Evolutionary conservation across 2,113 vertebrate genomes (phyloP).

Genomic region (Eulemur rufifrons): DNA sequence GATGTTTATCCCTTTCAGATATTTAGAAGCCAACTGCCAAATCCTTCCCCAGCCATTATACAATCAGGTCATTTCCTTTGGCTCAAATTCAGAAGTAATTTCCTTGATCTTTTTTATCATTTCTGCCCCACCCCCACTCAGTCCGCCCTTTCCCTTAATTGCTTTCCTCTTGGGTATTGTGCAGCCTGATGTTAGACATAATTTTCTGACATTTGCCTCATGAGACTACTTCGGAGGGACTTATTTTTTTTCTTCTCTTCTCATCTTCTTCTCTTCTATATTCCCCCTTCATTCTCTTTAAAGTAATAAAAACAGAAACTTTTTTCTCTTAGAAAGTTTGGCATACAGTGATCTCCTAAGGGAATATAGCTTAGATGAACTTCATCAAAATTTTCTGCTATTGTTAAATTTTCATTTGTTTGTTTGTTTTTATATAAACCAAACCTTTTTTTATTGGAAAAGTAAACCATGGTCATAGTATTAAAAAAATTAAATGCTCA

Average conservation of each 20-base stretch:
- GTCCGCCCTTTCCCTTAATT: neutral
- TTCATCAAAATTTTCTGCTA: neutral
- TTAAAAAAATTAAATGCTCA: neutral
- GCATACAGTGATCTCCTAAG: neutral
- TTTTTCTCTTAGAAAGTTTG: neutral
- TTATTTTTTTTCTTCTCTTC: neutral
- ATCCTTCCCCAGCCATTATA: neutral
- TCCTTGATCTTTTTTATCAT: neutral
- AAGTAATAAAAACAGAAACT: neutral
- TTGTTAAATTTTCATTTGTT: neutral
- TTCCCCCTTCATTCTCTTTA: neutral
- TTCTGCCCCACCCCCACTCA: neutral
- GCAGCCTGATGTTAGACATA: neutral
- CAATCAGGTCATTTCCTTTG: slow-evolving; percentile 43
- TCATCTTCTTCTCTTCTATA: neutral
- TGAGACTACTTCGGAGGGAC: neutral
- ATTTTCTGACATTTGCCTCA: neutral
- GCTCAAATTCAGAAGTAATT: slow-evolving; percentile 36
- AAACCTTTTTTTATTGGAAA: neutral
- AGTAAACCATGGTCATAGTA: neutral
- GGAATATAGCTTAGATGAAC: neutral
- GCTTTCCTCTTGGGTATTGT: neutral
- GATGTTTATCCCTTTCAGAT: neutral
- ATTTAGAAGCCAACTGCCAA: neutral
- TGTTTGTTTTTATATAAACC: neutral